Conservation (phyloP, 2,113 vertebrate genomes). For the Gadus macrocephalus region DNA sequence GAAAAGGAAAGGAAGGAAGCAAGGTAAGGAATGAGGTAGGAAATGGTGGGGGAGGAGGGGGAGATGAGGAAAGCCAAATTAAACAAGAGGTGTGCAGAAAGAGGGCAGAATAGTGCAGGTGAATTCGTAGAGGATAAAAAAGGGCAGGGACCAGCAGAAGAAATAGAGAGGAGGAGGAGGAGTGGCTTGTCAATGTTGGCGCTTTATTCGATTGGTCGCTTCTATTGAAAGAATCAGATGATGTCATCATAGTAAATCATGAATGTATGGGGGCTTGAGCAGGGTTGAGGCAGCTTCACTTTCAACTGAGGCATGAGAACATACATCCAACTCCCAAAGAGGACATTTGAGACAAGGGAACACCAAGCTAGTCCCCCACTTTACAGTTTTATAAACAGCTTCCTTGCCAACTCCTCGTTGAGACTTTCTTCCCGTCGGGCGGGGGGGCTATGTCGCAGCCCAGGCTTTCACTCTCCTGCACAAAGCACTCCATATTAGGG, state of each 20-base stretch:
- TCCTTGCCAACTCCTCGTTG: not conserved
- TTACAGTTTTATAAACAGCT: not conserved
- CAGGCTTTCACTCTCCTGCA: no score
- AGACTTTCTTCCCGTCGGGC: no score
- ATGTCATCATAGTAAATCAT: conserved; percentile 9
- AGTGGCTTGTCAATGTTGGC: conserved; percentile 41
- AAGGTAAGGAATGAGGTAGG: no score
- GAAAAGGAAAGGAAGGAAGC: no score
- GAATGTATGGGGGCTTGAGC: conserved; percentile 13
- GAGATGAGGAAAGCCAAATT: not conserved
- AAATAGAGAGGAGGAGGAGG: conserved; percentile 18
- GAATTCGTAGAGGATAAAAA: conserved; percentile 32
- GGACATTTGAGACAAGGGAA: not conserved
- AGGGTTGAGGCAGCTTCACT: conserved; percentile 51
- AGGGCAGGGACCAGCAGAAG: conserved; percentile 26
- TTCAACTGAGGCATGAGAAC: conserved; percentile 30
- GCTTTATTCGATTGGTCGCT: conserved; percentile 18
- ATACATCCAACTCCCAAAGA: not conserved
- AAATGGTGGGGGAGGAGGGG: not conserved
- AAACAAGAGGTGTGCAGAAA: conserved; percentile 31
- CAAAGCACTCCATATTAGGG: no score
- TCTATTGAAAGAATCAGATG: conserved; percentile 6
- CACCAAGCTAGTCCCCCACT: no score
- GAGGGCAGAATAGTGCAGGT: conserved; percentile 50
- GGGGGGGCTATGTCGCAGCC: no score